These are phyloP conservation scores for Iselma pallidipennis DNA, from an alignment of 2,888 invertebrate species.

Conservation along the genomic window DNA sequence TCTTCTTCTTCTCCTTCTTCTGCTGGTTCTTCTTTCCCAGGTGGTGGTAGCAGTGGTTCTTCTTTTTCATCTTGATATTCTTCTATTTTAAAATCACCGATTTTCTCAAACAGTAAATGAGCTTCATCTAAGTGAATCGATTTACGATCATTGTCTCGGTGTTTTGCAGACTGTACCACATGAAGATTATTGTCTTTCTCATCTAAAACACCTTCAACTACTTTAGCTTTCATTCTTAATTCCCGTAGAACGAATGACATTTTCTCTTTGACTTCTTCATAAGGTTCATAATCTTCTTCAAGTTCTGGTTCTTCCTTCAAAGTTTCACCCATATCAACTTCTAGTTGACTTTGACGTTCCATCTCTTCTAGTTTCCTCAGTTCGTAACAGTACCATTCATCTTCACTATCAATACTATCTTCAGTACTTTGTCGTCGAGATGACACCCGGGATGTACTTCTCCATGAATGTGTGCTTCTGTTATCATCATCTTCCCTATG, in stretches of 20 bases:
- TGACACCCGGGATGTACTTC: conserved; percentile 83
- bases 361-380: conserved; percentile 83
- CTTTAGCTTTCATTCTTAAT: conserved; percentile 69
- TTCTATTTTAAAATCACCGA: conserved; percentile 41
- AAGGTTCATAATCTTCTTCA: conserved; percentile 62
- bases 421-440: conserved; percentile 89
- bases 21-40: too few relatives aligned
- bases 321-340: conserved; percentile 65
- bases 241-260: conserved; percentile 82
- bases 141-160: conserved; percentile 42
- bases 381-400: conserved; percentile 92
- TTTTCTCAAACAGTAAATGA: conserved; percentile 54
- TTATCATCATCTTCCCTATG: conserved; percentile 77
- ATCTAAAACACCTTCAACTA: conserved; percentile 52
- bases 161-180: conserved; percentile 50
- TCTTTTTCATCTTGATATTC: conserved; percentile 52
- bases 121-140: conserved; percentile 51
- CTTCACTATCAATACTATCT: conserved; percentile 91
- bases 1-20: conserved; percentile 46
- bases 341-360: conserved; percentile 73
- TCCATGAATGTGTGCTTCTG: conserved; percentile 83
- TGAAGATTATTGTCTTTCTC: conserved; percentile 53
- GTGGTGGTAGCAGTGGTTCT: too few relatives aligned
- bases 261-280: conserved; percentile 73
- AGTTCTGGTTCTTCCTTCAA: conserved; percentile 65